phyloP scores from a whole-genome alignment of 2,797 vertebrate species.

The Telmatherina bonti region DNA sequence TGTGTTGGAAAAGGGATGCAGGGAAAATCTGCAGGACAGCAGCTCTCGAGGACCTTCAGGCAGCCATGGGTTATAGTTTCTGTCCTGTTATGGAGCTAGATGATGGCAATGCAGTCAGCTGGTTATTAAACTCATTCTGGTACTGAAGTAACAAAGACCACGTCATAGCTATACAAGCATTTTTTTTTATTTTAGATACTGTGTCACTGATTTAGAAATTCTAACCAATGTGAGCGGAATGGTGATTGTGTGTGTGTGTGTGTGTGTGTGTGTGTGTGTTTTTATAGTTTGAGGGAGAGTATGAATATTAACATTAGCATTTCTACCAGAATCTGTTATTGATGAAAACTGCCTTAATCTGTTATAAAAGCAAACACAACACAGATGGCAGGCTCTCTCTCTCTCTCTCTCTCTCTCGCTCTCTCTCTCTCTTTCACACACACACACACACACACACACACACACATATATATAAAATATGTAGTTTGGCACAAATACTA shows the following conservation, averaged over 20 bases:
- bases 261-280: conserved; percentile 9
- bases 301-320: conserved; percentile 26
- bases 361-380: conserved; percentile 53
- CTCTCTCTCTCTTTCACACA: too few relatives aligned
- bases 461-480: too few relatives aligned
- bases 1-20: too few relatives aligned
- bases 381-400: conserved; percentile 55
- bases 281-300: background rate
- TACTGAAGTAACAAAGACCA: background rate
- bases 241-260: background rate
- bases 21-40: too few relatives aligned
- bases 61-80: too few relatives aligned
- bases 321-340: conserved; percentile 45
- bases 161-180: background rate
- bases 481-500: background rate
- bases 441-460: conserved; percentile 6
- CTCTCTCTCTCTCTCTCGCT: too few relatives aligned
- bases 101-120: background rate
- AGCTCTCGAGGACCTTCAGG: too few relatives aligned
- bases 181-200: background rate
- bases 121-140: background rate
- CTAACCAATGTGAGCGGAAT: conserved; percentile 1
- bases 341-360: conserved; percentile 33
- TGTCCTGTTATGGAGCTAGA: background rate
- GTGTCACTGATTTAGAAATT: conserved; percentile 19